Base-by-base conservation (phyloP, 53 echinoderm and acorn worm species). In the Mesocentrotus franciscanus region DNA sequence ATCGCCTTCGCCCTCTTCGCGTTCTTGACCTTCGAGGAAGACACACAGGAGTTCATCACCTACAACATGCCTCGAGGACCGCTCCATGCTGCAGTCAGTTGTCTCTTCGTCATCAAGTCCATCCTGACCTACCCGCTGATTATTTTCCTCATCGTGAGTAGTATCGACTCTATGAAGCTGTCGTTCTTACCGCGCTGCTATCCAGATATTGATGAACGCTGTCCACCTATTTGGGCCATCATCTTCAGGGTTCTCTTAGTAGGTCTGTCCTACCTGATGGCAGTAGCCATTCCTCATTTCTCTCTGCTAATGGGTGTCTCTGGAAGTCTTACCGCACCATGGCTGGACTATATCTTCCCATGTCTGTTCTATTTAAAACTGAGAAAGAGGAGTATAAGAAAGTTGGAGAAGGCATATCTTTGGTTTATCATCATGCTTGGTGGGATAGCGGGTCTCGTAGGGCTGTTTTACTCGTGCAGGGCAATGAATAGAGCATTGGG, bases 331-430 rank as follows among this genome's bases (percentile, higher is more conserved):
- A 99, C 98, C 55, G 97, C 96, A 27, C 99, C 99, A 22, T 99
- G 99, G 99, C 95, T 98, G 34, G 99, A 99, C 94, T 99, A 97
- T 96, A 99, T 99, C 62, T 99, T 99, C 71, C 99, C 99, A 0
- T 97, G 99, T 94, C 33, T 99, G 18, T 99, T 99, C 85, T 96
- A 99, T 96, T 57, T 98, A 85, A 98, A 97, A 94, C 94, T 99
- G 59, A 96, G 96, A 68, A 90, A 90, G 90, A 89, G 93, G 24
- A 96, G 39, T 58, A 64, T 99, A 49, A 61, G 94, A 39, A 93
- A 92, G 39, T 96, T 71, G 87, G 96, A 97, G 70, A 72, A 96
- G 49, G 90, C 71, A 22, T 90, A 97, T 56, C 96, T 98, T 33
- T 96, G 96, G 95, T 56, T 96, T 74, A 96, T 99, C 29, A 92